Evolutionary conservation across 2,888 invertebrate species (phyloP).

Genomic region (Drosophila tanythrix): DNA sequence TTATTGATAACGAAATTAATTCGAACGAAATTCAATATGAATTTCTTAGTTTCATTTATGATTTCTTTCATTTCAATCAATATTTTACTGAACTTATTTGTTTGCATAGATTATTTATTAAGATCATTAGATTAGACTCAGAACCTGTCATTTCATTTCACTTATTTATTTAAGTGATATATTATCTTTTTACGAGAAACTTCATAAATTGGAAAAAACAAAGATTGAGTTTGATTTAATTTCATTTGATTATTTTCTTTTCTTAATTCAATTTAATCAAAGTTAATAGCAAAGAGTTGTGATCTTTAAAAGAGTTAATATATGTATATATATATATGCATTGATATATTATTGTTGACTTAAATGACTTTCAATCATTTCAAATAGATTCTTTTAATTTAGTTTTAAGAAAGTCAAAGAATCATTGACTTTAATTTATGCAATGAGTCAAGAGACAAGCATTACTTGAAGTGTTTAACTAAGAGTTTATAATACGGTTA

Average conservation of each 20-base stretch:
- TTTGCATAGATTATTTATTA: background rate
- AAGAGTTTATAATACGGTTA: conserved; percentile 12
- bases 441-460: background rate
- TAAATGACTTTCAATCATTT: background rate
- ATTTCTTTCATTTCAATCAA: background rate
- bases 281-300: background rate
- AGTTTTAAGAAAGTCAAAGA: background rate
- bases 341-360: background rate
- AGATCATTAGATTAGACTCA: background rate
- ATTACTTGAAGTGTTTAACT: background rate
- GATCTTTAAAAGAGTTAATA: background rate
- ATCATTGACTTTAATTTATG: too few species aligned
- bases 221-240: background rate
- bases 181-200: background rate
- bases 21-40: background rate
- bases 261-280: background rate
- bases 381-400: background rate
- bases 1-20: background rate
- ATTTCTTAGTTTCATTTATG: background rate
- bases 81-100: background rate
- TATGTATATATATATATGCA: too few species aligned
- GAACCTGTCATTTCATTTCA: background rate
- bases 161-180: background rate
- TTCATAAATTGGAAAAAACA: background rate
- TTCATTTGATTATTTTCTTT: background rate